phyloP scores from a whole-genome alignment of 2,113 vertebrate species.

The Ageneiosus marmoratus region DNA sequence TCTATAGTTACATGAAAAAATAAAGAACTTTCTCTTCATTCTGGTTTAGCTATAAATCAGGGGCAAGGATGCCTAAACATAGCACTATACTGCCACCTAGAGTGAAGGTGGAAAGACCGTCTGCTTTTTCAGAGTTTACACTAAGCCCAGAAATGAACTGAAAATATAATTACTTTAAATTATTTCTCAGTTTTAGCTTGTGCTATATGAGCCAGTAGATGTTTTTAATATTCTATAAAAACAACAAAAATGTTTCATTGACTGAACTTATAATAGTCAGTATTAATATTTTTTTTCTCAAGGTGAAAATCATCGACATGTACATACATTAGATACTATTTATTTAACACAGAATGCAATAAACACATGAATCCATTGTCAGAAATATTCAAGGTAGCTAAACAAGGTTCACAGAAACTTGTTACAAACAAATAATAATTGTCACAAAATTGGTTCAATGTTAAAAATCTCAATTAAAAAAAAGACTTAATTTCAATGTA shows the following conservation, averaged over 20 bases:
- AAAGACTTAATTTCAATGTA: too few relatives aligned
- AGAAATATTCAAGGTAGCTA: not conserved
- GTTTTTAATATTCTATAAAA: not conserved
- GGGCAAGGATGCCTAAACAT: conserved; percentile 7
- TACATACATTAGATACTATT: not conserved
- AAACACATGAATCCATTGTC: not conserved
- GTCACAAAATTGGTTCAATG: not conserved
- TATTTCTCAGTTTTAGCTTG: not conserved
- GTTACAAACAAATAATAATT: conserved; percentile 2
- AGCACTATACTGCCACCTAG: conserved; percentile 68
- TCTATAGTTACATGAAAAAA: conserved; percentile 31
- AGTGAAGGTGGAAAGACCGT: conserved; percentile 42
- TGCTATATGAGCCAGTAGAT: too few relatives aligned
- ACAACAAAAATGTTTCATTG: not conserved
- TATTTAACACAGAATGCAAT: not conserved
- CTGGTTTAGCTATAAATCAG: conserved; percentile 4
- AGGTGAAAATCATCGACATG: not conserved
- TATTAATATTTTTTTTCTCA: not conserved
- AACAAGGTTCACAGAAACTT: not conserved
- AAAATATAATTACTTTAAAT: not conserved
- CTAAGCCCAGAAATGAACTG: not conserved
- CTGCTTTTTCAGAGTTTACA: not conserved
- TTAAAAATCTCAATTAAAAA: not conserved
- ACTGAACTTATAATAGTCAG: not conserved
- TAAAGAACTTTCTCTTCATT: not conserved